Evolutionary conservation across 2,797 vertebrate species (phyloP).

Genomic region (Chelmon rostratus): DNA sequence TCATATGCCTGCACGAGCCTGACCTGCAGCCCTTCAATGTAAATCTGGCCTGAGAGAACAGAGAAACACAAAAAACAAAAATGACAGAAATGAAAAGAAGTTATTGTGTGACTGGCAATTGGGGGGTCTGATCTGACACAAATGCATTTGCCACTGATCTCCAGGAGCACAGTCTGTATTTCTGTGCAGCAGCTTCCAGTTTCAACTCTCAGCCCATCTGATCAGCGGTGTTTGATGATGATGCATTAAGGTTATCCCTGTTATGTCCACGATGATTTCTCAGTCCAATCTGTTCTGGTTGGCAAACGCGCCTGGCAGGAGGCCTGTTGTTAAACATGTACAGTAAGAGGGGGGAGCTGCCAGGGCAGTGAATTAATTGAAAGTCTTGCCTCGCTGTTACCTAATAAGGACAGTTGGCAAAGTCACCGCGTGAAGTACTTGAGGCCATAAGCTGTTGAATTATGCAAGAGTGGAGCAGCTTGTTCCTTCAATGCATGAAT

Average conservation of each 20-base stretch:
- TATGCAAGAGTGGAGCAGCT: conserved; percentile 66
- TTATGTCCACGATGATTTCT: conserved; percentile 45
- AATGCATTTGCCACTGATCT: not conserved
- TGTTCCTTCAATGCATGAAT: conserved; percentile 62
- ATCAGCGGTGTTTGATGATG: conserved; percentile 26
- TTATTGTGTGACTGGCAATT: not conserved
- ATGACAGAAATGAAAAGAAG: not conserved
- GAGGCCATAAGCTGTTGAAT: conserved; percentile 70
- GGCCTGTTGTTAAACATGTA: conserved; percentile 61
- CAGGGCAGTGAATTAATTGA: conserved; percentile 60
- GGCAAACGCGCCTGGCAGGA: conserved; percentile 54
- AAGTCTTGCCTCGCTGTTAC: conserved; percentile 57
- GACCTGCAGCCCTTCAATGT: not conserved
- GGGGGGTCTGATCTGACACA: not conserved
- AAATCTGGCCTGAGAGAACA: not conserved
- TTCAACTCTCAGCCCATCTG: conserved; percentile 9
- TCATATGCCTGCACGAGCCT: not conserved
- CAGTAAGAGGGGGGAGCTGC: conserved; percentile 46
- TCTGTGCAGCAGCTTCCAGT: not conserved
- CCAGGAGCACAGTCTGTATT: not conserved
- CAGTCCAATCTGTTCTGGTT: conserved; percentile 57
- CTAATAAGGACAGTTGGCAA: conserved; percentile 74
- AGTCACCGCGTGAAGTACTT: conserved; percentile 63
- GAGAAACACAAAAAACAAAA: not conserved
- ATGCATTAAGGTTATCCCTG: conserved; percentile 37